phyloP scores from a whole-genome alignment of 23 tunicate genomes.

The Styela clava region DNA sequence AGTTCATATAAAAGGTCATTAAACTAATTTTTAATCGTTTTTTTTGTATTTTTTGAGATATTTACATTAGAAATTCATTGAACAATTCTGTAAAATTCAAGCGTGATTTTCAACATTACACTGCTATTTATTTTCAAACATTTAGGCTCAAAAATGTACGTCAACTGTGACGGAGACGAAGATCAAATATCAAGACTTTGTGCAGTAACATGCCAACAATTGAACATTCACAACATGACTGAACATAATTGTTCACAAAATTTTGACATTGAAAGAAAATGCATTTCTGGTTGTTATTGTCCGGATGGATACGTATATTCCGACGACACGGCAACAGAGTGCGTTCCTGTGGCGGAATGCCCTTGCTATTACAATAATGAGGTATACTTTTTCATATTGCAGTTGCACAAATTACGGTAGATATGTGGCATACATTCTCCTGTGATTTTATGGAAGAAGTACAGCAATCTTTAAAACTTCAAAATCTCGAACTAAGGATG shows the following conservation, averaged over 20 bases:
- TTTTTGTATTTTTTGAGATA: too few species aligned
- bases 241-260: slow-evolving; percentile 23
- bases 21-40: too few species aligned
- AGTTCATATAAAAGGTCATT: too few species aligned
- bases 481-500: too few species aligned
- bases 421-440: too few species aligned
- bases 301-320: slow-evolving; percentile 52
- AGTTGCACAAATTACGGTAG: not conserved
- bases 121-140: too few species aligned
- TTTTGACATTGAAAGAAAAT: not conserved
- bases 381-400: slow-evolving; percentile 2
- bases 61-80: too few species aligned
- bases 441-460: too few species aligned
- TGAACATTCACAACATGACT: not conserved
- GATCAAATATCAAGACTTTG: not conserved
- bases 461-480: too few species aligned
- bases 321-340: slow-evolving; percentile 19
- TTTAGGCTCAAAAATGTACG: not conserved
- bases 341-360: slow-evolving; percentile 45
- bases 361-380: slow-evolving; percentile 41
- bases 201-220: not conserved
- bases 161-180: not conserved
- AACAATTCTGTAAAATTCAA: too few species aligned
- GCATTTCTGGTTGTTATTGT: slow-evolving; percentile 62
- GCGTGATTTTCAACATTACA: too few species aligned